Conservation (phyloP, 1,140 invertebrate species). For the Sitobion miscanthi region DNA sequence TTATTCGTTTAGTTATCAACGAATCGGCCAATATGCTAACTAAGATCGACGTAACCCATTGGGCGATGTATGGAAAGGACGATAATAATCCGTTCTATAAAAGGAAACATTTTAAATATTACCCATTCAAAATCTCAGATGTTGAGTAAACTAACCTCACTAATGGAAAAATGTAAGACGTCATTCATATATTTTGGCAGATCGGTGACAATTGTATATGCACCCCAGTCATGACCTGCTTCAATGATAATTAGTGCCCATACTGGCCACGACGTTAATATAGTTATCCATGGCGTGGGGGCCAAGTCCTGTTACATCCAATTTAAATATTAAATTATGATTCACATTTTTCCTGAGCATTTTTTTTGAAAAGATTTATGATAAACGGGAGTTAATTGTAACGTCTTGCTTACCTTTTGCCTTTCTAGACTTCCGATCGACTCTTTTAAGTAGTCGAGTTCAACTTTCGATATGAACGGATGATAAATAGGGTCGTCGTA, state of each 20-base stretch:
- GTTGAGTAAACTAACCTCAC: slow-evolving; percentile 64
- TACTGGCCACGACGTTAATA: slow-evolving; percentile 77
- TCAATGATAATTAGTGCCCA: slow-evolving; percentile 77
- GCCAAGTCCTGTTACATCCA: slow-evolving; percentile 58
- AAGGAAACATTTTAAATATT: neutral
- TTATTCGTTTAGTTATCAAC: slow-evolving; percentile 65
- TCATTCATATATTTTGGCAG: slow-evolving; percentile 85
- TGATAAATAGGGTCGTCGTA: slow-evolving; percentile 81
- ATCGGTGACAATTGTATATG: slow-evolving; percentile 85
- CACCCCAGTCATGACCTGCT: slow-evolving; percentile 83
- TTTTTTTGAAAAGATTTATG: too few relatives aligned
- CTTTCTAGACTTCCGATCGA: slow-evolving; percentile 59
- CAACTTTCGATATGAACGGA: slow-evolving; percentile 81
- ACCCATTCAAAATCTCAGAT: neutral
- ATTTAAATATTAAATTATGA: neutral
- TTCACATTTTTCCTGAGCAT: too few relatives aligned
- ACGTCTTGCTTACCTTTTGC: slow-evolving; percentile 57
- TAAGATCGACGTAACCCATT: slow-evolving; percentile 70
- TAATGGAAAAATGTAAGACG: slow-evolving; percentile 79
- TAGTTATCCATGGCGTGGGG: slow-evolving; percentile 73
- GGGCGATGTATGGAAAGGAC: slow-evolving; percentile 69
- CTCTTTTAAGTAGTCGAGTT: slow-evolving; percentile 74
- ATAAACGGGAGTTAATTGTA: too few relatives aligned
- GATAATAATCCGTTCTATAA: slow-evolving; percentile 68
- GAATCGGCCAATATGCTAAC: slow-evolving; percentile 69